Percentiles rank a stretch among this genome's conserved stretches.
phyloP scores from a whole-genome alignment of 2,888 invertebrate species.

The Liposcelis brunnea region DNA sequence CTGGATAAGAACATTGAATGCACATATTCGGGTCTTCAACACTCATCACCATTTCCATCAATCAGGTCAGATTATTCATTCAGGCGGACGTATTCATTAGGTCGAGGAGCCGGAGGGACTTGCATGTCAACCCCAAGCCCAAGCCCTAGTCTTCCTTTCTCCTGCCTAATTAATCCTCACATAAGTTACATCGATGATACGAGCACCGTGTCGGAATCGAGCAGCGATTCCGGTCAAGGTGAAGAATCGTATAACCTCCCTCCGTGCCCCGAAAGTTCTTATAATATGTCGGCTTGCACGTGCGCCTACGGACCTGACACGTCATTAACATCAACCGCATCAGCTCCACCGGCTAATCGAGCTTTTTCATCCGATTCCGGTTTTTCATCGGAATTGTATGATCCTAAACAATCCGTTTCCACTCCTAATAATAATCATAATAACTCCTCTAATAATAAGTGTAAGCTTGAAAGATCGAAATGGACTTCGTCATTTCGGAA shows the following conservation, averaged over 20 bases:
- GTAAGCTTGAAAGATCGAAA: slow-evolving; percentile 30
- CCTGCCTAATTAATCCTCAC: slow-evolving; percentile 11
- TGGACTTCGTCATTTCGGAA: slow-evolving; percentile 45
- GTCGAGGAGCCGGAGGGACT: slow-evolving; percentile 17
- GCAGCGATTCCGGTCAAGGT: slow-evolving; percentile 22
- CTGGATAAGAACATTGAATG: too few relatives aligned
- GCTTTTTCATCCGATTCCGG: slow-evolving; percentile 25
- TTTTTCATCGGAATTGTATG: slow-evolving; percentile 32
- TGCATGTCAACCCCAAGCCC: slow-evolving; percentile 12
- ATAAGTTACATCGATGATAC: slow-evolving; percentile 26
- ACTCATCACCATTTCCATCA: slow-evolving; percentile 16
- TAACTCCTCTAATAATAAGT: slow-evolving; percentile 11
- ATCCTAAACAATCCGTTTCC: slow-evolving; percentile 27
- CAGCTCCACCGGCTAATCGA: slow-evolving; percentile 13
- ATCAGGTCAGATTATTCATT: slow-evolving; percentile 16
- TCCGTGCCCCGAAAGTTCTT: slow-evolving; percentile 21
- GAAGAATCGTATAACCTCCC: slow-evolving; percentile 27
- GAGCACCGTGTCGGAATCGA: slow-evolving; percentile 18
- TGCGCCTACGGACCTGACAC: slow-evolving; percentile 11
- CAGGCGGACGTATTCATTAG: slow-evolving; percentile 24
- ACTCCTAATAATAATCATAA: slow-evolving; percentile 22
- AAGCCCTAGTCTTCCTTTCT: too few relatives aligned
- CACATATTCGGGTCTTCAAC: neutral
- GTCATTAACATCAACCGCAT: slow-evolving; percentile 16
- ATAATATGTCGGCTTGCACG: too few relatives aligned